A percentile compares a stretch with the other conserved stretches of the same genome.
Evolutionary conservation across 2,888 invertebrate species (phyloP).

Genomic region (Ditula angustiorana): DNA sequence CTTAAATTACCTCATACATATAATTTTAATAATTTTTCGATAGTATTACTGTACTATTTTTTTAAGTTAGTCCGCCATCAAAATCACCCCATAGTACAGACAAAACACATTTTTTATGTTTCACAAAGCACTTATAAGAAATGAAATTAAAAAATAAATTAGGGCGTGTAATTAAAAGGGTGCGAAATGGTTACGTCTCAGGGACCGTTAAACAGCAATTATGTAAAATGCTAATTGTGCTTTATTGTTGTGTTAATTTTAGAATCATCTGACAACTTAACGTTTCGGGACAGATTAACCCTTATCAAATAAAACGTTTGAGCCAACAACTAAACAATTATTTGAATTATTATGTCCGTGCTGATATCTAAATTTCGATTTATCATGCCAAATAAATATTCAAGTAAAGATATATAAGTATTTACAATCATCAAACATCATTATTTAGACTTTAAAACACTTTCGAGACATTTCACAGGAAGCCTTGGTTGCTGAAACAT

Average conservation of each 20-base stretch:
- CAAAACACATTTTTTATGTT: background rate
- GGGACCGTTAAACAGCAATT: slow-evolving; percentile 49
- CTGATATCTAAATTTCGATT: background rate
- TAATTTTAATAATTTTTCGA: too few relatives aligned
- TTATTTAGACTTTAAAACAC: too few relatives aligned
- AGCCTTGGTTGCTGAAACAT: too few relatives aligned
- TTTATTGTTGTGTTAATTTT: slow-evolving; percentile 56
- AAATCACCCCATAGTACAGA: background rate
- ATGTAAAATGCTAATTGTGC: slow-evolving; percentile 54
- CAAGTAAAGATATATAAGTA: too few relatives aligned
- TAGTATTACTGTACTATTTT: too few relatives aligned
- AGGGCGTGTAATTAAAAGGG: slow-evolving; percentile 58
- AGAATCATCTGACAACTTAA: slow-evolving; percentile 15
- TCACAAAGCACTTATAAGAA: background rate
- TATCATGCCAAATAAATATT: background rate
- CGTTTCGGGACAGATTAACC: slow-evolving; percentile 1
- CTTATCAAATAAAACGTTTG: slow-evolving; percentile 9
- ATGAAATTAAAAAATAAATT: slow-evolving; percentile 47
- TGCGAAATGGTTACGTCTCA: slow-evolving; percentile 58
- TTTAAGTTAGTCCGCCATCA: background rate
- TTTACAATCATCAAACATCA: too few relatives aligned
- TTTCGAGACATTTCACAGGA: too few relatives aligned
- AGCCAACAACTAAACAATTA: background rate
- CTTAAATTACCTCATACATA: too few relatives aligned
- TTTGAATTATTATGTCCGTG: background rate